A percentile compares a stretch with the other conserved stretches of the same genome.
phyloP scores from a whole-genome alignment of 2,113 vertebrate genomes.

The Spea bombifrons region DNA sequence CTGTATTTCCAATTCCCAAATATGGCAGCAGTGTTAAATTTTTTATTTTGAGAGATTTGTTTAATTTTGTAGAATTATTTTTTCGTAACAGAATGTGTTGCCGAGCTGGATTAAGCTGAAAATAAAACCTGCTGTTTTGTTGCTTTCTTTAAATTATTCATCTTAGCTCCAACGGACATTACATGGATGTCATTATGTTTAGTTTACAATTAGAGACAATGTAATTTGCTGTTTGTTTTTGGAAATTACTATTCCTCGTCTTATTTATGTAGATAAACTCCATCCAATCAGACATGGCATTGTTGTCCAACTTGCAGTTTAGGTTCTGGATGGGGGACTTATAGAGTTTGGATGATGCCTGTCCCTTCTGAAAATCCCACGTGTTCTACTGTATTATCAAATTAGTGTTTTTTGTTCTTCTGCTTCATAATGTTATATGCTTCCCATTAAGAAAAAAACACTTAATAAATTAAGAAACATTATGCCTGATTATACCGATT shows the following conservation, averaged over 20 bases:
- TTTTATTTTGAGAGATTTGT: not conserved
- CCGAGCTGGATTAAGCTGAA: not conserved
- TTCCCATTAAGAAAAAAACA: no score
- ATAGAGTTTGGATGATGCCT: no score
- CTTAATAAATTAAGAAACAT: no score
- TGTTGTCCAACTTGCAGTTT: no score
- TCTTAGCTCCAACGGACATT: not conserved
- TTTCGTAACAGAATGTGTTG: not conserved
- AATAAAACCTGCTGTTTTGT: not conserved
- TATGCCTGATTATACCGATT: no score
- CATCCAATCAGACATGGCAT: not conserved
- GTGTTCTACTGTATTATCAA: no score
- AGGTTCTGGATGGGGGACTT: no score
- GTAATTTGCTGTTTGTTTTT: not conserved
- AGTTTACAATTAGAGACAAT: not conserved
- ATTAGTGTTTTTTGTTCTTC: no score
- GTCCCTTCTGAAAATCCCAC: no score
- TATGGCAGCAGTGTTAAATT: not conserved
- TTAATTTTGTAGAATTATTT: not conserved
- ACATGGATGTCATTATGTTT: not conserved
- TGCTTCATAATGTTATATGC: no score
- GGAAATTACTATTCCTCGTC: not conserved
- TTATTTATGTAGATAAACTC: not conserved
- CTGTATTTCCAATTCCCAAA: not conserved
- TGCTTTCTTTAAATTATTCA: not conserved